phyloP scores from a whole-genome alignment of 2,113 vertebrate genomes.

The Catharus minimus region DNA sequence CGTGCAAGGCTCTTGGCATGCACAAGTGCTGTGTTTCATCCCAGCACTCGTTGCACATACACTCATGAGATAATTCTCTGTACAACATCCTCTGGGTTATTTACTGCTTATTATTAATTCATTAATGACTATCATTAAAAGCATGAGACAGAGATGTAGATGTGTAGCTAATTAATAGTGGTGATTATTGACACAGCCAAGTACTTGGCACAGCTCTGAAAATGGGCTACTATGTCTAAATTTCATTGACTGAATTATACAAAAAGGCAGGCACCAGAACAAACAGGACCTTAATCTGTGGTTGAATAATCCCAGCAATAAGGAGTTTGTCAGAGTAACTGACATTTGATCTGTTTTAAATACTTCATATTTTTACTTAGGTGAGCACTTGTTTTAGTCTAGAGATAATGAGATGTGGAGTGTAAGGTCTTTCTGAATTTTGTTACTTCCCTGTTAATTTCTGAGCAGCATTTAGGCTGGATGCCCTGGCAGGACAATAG shows the following conservation, averaged over 20 bases:
- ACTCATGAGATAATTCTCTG: neutral
- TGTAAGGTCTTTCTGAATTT: neutral
- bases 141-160: neutral
- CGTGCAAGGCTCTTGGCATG: neutral
- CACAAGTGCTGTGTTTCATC: neutral
- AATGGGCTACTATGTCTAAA: neutral
- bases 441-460: slow-evolving; percentile 3
- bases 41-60: neutral
- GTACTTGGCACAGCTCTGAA: neutral
- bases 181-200: neutral
- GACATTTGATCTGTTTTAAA: neutral
- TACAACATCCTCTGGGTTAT: neutral
- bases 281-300: neutral
- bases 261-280: neutral
- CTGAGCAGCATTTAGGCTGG: neutral
- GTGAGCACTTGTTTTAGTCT: neutral
- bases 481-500: slow-evolving; percentile 19
- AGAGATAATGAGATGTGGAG: neutral
- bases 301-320: neutral
- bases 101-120: neutral
- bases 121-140: neutral
- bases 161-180: neutral
- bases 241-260: neutral
- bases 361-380: neutral
- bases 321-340: neutral